Percentiles rank a stretch among this genome's conserved stretches.
Evolutionary conservation across 2,797 vertebrate species (phyloP).

Genomic region (Menidia menidia): DNA sequence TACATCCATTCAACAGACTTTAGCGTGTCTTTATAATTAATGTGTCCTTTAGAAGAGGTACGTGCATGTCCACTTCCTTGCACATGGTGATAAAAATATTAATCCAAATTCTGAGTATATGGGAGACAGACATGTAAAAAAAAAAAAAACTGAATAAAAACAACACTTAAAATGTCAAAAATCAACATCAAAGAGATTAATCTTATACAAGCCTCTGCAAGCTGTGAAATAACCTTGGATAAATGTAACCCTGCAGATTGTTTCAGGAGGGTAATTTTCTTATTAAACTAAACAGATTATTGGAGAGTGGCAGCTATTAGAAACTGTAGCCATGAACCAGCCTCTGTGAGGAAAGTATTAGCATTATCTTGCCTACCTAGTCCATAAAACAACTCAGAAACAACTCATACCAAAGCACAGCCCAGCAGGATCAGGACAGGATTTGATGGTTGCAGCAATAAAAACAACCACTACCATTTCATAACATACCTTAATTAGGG

Average conservation of each 20-base stretch:
- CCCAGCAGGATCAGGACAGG: no score
- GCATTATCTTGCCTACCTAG: constrained; percentile 1
- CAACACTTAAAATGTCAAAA: background rate
- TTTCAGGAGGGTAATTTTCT: constrained; percentile 7
- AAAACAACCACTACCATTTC: no score
- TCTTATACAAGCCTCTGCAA: constrained; percentile 14
- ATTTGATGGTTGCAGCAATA: no score
- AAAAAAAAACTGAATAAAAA: background rate
- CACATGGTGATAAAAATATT: background rate
- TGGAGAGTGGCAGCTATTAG: constrained; percentile 10
- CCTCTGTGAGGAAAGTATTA: constrained; percentile 10
- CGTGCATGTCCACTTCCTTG: background rate
- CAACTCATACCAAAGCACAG: no score
- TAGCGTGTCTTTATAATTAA: constrained; percentile 7
- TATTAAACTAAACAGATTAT: constrained; percentile 17
- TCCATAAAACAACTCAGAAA: no score
- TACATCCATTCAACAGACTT: constrained; percentile 9
- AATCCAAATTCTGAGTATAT: background rate
- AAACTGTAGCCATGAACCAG: constrained; percentile 1
- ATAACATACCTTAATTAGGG: no score
- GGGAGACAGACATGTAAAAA: constrained; percentile 5
- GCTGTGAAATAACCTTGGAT: constrained; percentile 18
- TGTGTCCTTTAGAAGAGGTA: background rate
- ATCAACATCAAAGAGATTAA: constrained; percentile 9
- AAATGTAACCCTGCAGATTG: constrained; percentile 1